These are phyloP conservation scores for Drosophila rufa DNA, from an alignment of 1,140 invertebrate species.

Conservation along the genomic window DNA sequence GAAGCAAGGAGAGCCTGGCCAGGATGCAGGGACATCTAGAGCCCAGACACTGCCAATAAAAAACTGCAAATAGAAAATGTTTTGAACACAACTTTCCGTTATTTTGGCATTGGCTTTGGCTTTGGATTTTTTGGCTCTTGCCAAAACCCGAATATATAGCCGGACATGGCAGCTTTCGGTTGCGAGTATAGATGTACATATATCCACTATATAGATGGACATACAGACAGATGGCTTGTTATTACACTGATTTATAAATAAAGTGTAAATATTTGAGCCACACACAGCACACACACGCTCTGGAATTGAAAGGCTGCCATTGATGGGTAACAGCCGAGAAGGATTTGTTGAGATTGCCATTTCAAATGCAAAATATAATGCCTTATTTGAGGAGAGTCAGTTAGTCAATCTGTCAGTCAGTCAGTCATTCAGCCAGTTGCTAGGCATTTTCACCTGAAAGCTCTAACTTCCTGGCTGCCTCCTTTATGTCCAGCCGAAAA, in stretches of 20 bases:
- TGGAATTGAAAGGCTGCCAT: slow-evolving; percentile 45
- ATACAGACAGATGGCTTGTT: slow-evolving; percentile 69
- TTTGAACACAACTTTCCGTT: slow-evolving; percentile 72
- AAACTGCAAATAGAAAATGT: slow-evolving; percentile 82
- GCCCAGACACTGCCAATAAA: slow-evolving; percentile 71
- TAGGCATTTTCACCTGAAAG: background rate
- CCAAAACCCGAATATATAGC: slow-evolving; percentile 50
- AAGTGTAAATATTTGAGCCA: slow-evolving; percentile 78
- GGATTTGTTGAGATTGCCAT: slow-evolving; percentile 20
- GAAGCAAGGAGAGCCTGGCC: background rate
- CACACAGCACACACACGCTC: slow-evolving; percentile 22
- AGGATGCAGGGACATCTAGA: slow-evolving; percentile 14
- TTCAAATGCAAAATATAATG: slow-evolving; percentile 40
- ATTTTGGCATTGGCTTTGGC: slow-evolving; percentile 51
- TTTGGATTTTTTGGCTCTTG: slow-evolving; percentile 19
- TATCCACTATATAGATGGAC: slow-evolving; percentile 16
- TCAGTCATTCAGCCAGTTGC: background rate
- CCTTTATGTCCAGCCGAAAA: background rate
- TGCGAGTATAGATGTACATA: slow-evolving; percentile 5
- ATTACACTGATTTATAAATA: slow-evolving; percentile 83
- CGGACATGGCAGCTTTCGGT: slow-evolving; percentile 50
- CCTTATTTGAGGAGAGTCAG: background rate
- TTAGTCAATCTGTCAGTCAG: background rate
- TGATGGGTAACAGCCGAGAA: slow-evolving; percentile 23
- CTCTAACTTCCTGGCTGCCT: background rate